Base-by-base conservation (phyloP, 2,888 invertebrate genomes). In the Micropterix aruncella region DNA sequence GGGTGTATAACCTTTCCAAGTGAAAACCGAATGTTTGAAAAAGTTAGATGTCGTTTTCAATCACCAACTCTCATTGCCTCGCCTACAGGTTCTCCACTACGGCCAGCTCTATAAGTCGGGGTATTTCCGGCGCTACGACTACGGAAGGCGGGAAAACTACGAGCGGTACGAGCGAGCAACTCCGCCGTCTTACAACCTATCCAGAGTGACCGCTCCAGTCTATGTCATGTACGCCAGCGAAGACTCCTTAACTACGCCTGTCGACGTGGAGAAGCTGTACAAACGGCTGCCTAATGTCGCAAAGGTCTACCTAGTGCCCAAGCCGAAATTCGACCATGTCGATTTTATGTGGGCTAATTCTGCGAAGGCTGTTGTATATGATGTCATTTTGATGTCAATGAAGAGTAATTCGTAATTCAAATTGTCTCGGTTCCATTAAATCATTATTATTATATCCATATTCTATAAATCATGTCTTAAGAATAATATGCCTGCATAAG, bases 231-330 rank as follows among this genome's bases (percentile, higher is more conserved):
- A 63, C 49, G 62, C 63, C 19, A 60, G 61, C 2, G 74, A 75
- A 14, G 87, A 88, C 57, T 77, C 78, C 74, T 56, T 86, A 16
- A 73, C 81, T 1, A 63, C 70, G 42, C 66, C 71, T 2, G 57
- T 58, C 50, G 80, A 81, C 46, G 77, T 80, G 1, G 58, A 70
- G 37, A 59, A 62, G 15, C 55, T 81, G 42, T 65, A 70, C 36
- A 57, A 59, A 9, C 60, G 63, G 45, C 56, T 85, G 38, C 62
- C 64, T 5, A 77, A 74, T 52, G 65, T 68, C 2, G 57, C 74
- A 3, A 73, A 73, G 42, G 70, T 69, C 48, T 68, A 75, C 55
- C 63, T 70, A 47, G 72, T 82, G 41, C 70, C 73, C 0, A 63
- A 69, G 52, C 60, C 70, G 27, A 54, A 57, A 41, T 70, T 68